Evolutionary conservation across 1,140 invertebrate genomes (phyloP), one percentile per base, ranked within the genome.

Genomic region (Orchesella cincta): DNA sequence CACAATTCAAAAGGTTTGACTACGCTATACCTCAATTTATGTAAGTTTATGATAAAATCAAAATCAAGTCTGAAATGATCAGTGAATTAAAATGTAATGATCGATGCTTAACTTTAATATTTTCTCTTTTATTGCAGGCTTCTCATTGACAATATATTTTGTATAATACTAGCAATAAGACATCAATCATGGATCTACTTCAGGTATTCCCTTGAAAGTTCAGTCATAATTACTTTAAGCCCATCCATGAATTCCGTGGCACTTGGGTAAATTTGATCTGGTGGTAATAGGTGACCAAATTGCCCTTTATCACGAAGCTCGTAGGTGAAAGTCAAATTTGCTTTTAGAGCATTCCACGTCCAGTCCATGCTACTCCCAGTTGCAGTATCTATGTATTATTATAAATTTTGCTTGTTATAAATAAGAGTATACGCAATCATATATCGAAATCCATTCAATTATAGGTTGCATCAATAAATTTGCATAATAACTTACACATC

Each of bases 401-500:
- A n/a, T n/a, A n/a, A n/a, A n/a, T n/a, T n/a, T n/a, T n/a, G n/a
- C n/a, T n/a, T n/a, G n/a, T n/a, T n/a, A n/a, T n/a, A n/a, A n/a
- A n/a, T n/a, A n/a, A n/a, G n/a, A n/a, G n/a, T n/a, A n/a, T n/a
- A n/a, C n/a, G n/a, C n/a, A n/a, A n/a, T n/a, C n/a, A n/a, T n/a
- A n/a, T n/a, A n/a, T n/a, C n/a, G 39, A 46, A 46, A 46, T 46
- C 39, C 20, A 46, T 46, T 12, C 39, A 8, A 46, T 8, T 46
- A 46, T n/a, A 46, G 39, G 20, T 12, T 46, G 8, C 39, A 46
- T 46, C 5, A 46, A 46, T 18, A n/a, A n/a, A n/a, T n/a, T n/a
- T n/a, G n/a, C n/a, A n/a, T n/a, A n/a, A 46, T 8, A 46, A 86
- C 88, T 88, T 86, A 90, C 89, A 89, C 57, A 89, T 87, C 5